Conservation (phyloP, 2,888 invertebrate species). For the Mythimna ferrago region DNA sequence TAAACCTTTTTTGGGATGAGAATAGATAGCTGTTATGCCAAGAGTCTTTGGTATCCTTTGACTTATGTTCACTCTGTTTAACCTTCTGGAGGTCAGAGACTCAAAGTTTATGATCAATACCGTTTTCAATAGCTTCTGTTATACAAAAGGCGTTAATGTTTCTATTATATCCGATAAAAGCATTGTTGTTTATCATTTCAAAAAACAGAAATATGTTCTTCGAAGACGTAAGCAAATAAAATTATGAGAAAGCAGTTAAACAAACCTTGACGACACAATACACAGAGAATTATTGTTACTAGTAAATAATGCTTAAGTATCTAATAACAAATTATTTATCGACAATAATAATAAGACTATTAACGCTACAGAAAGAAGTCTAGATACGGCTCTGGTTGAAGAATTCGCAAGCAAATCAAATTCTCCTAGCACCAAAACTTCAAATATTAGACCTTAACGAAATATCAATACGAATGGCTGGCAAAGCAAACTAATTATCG, state of each 20-base stretch:
- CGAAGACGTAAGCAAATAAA: slow-evolving; percentile 16
- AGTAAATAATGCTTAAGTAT: slow-evolving; percentile 15
- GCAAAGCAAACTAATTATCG: slow-evolving; percentile 83
- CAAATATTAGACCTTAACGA: slow-evolving; percentile 50
- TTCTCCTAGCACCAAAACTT: slow-evolving; percentile 4
- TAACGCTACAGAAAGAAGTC: not conserved
- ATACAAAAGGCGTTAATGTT: slow-evolving; percentile 1
- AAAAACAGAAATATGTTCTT: slow-evolving; percentile 16
- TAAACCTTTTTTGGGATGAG: not conserved
- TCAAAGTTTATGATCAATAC: not conserved
- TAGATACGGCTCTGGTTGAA: slow-evolving; percentile 14
- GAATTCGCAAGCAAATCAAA: slow-evolving; percentile 7
- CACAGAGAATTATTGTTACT: slow-evolving; percentile 13
- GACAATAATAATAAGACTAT: not conserved
- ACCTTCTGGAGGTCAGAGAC: slow-evolving; percentile 36
- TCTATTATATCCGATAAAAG: slow-evolving; percentile 16
- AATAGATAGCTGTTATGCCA: not conserved
- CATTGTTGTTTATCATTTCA: slow-evolving; percentile 16
- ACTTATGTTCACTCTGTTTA: slow-evolving; percentile 6
- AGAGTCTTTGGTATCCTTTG: not conserved
- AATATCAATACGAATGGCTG: slow-evolving; percentile 63
- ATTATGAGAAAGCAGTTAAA: slow-evolving; percentile 4
- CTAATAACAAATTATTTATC: slow-evolving; percentile 22
- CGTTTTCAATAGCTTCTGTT: not conserved
- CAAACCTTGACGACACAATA: slow-evolving; percentile 9